Base-by-base conservation (phyloP, 2,113 vertebrate species). In the Hyaena hyaena region DNA sequence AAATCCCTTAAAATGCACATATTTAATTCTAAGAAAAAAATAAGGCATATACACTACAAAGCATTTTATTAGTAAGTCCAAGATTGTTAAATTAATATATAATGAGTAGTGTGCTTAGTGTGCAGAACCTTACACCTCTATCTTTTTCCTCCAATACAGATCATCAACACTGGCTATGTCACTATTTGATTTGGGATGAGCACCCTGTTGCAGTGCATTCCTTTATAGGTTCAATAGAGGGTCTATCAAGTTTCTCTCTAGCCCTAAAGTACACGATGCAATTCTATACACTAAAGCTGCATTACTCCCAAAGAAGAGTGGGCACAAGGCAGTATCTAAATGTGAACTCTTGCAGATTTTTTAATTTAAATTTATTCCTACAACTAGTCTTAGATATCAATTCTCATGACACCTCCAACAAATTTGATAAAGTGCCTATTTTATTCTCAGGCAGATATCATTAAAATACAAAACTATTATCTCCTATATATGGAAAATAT, bases 351-450 rank as follows among this genome's bases (percentile, higher is more conserved):
- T 55, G 11, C 15, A 68, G 39, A 73, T 80, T n/a, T 94, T 97
- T 61, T 28, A 88, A 89, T 96, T 88, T 77, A 79, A 94, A 84
- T 53, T 23, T 92, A 55, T 74, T 66, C 5, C 55, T 55, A 86
- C 7, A 71, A 48, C 35, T 39, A 88, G 33, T 71, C 55, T 74
- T 33, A 80, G 45, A 21, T 88, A 74, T 71, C 79, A 84, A 88
- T 81, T 68, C 69, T 95, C n/a, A 53, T 80, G 65, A 95, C 23
- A 88, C 19, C 11, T 43, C 24, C 39, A 88, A 83, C 71, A 61
- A 97, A 87, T 90, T 87, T 71, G 43, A 50, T 86, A 77, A 35
- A 1, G 23, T 95, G n/a, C 24, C 26, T 77, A 71, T 65, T 90
- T 61, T 90, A 63, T 87, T 90, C n/a, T 58, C 21, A 93, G 68